Conservation (phyloP, 2,888 invertebrate species). For the Leucozona laternaria region DNA sequence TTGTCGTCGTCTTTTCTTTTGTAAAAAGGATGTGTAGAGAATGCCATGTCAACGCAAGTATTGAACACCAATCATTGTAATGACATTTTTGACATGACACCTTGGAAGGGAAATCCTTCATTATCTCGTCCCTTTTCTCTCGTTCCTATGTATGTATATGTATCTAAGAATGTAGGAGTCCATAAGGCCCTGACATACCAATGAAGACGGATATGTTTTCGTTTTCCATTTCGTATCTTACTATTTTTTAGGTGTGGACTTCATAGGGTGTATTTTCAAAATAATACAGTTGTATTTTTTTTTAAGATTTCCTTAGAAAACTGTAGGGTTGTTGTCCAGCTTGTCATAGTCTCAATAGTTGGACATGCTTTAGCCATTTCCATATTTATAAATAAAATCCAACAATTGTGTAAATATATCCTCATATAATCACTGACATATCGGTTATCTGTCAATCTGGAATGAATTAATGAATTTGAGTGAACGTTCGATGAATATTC, state of each 20-base stretch:
- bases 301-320: no score
- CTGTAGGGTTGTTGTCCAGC: no score
- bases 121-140: slow-evolving; percentile 56
- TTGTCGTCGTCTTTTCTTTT: background rate
- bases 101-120: slow-evolving; percentile 72
- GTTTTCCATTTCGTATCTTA: slow-evolving; percentile 17
- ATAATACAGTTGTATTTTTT: no score
- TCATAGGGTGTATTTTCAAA: background rate
- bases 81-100: slow-evolving; percentile 75
- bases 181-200: slow-evolving; percentile 67
- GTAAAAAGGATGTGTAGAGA: slow-evolving; percentile 38
- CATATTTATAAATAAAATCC: no score
- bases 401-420: no score
- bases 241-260: background rate
- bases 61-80: slow-evolving; percentile 76
- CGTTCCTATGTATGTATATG: background rate
- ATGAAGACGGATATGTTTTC: slow-evolving; percentile 70
- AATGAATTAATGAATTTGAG: no score
- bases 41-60: slow-evolving; percentile 70
- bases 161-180: slow-evolving; percentile 17
- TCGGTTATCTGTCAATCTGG: no score
- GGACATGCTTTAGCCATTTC: no score
- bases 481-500: no score
- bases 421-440: no score
- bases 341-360: no score